These are phyloP conservation scores for Malurus elegans DNA, from an alignment of 2,113 vertebrate genomes.

Conservation along the genomic window DNA sequence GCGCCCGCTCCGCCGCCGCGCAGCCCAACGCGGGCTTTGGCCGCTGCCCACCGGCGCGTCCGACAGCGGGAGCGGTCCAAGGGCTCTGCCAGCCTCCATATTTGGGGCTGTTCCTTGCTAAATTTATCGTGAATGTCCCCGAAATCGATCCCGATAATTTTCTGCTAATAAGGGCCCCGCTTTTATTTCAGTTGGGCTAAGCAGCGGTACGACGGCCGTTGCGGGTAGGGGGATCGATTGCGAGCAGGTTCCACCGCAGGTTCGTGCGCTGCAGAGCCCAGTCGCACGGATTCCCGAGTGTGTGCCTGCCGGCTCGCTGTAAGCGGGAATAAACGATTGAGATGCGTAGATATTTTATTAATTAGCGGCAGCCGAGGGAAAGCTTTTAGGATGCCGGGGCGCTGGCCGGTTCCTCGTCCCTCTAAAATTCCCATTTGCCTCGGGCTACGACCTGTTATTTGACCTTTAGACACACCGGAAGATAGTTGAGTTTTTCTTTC, in stretches of 20 bases:
- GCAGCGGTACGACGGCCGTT: neutral
- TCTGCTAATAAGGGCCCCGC: neutral
- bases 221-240: neutral
- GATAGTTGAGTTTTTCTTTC: neutral
- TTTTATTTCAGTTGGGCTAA: neutral
- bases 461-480: conserved; percentile 22
- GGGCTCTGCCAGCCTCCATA: neutral
- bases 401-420: neutral
- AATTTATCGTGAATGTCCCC: neutral
- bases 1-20: neutral
- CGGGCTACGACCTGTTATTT: neutral
- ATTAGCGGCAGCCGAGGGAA: neutral
- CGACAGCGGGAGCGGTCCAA: neutral
- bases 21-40: neutral
- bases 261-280: neutral
- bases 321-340: neutral
- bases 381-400: neutral
- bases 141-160: neutral
- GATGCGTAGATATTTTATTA: neutral
- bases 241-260: neutral
- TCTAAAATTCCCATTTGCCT: conserved; percentile 10
- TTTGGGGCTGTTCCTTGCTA: neutral
- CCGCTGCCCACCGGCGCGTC: neutral
- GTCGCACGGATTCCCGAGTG: neutral
- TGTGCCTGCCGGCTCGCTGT: neutral